These are phyloP conservation scores for Cavia porcellus DNA, from an alignment of 2,113 vertebrate species.

Conservation along the genomic window DNA sequence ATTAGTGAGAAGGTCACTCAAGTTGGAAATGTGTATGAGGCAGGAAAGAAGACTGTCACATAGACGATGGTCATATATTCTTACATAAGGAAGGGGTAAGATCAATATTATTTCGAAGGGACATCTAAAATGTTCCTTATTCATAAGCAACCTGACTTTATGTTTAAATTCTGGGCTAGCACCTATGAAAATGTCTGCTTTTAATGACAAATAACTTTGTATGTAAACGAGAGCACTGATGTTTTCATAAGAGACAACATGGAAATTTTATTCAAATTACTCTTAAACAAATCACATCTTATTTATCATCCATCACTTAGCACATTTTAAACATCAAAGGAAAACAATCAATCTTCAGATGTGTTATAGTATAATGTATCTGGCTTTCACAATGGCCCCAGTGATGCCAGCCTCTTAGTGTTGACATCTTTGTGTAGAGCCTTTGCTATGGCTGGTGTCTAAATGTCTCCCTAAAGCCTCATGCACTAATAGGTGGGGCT, in stretches of 20 bases:
- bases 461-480: not conserved
- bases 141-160: conserved; percentile 18
- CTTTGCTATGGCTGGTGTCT: not conserved
- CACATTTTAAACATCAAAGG: not conserved
- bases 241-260: not conserved
- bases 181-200: not conserved
- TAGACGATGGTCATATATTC: not conserved
- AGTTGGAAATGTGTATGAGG: not conserved
- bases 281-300: not conserved
- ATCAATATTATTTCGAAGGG: not conserved
- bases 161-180: conserved; percentile 26
- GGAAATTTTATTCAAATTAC: conserved; percentile 35
- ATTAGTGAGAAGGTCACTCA: not conserved
- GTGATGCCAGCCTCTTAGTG: not conserved
- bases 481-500: not conserved
- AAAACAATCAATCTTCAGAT: not conserved
- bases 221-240: not conserved
- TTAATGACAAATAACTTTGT: conserved; percentile 9
- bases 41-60: not conserved
- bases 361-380: not conserved
- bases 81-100: not conserved
- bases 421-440: not conserved
- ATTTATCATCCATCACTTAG: not conserved
- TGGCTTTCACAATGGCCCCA: not conserved
- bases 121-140: not conserved